Base-by-base conservation (phyloP, 37 sponge, comb jelly and placozoan species). In the Geodia barretti region DNA sequence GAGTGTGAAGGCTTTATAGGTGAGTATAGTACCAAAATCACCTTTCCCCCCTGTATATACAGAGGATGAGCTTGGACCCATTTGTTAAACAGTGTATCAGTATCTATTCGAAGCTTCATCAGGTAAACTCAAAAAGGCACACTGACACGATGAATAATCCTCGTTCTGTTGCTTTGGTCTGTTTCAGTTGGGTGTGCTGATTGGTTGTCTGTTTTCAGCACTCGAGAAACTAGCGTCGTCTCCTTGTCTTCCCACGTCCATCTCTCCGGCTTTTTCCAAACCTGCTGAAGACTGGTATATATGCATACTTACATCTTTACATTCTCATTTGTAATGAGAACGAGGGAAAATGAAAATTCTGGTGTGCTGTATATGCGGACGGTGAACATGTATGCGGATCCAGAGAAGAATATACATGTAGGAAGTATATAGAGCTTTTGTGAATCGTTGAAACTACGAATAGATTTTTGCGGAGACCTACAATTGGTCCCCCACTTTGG, bases 21-120 rank as follows among this genome's bases (percentile, higher is more conserved):
- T 58, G 3, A 35, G 36, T 32, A 69, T 69, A 38, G 70, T 21
- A 69, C 31, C 70, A 42, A 40, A 3, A 4, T 11, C 70, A 30
- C 70, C 4, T 33, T 4, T 3, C 7, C 3, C 70, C 3, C 2
- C 35, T 36, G 2, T 38, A 5, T 36, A 5, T 4, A 4, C 35
- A 32, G 70, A 73, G 3, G n/a, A 3, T 20, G 29, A 40, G 73
- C 19, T 41, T 24, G 23, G 26, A 3, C 42, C 4, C 25, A 19
- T 58, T 11, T 58, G 11, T 58, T 28, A 30, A 47, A 24, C 34
- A 47, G 36, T 87, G 80, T 39, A 75, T 87, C 17, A 0, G 58
- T 23, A 67, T 41, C 0, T 87, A 80, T 59, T 25, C 81, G 30
- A 79, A 80, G 70, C 75, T 87, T 25, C 64, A 76, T 68, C 87